Conservation (phyloP, 2,888 invertebrate species). For the Nemurella pictetii region DNA sequence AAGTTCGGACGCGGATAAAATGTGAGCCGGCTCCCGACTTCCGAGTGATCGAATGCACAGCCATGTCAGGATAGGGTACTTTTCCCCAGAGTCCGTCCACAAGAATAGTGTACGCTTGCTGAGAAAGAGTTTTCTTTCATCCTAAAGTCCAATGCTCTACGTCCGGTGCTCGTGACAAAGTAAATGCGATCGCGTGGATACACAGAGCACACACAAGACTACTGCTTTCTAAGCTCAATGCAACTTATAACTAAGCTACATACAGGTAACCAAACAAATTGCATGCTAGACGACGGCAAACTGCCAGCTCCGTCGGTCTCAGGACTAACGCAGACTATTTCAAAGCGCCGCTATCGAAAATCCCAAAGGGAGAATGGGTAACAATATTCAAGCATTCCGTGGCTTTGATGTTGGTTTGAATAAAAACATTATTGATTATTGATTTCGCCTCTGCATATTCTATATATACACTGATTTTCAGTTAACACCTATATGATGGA, state of each 20-base stretch:
- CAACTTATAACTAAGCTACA: not conserved
- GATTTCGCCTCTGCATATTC: not conserved
- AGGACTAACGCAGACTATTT: not conserved
- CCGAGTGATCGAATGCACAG: not conserved
- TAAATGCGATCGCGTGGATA: not conserved
- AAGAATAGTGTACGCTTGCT: not conserved
- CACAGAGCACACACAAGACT: not conserved
- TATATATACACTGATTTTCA: not conserved
- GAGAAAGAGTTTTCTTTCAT: not conserved
- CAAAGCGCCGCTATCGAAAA: not conserved
- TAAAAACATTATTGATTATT: not conserved
- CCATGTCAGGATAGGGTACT: not conserved
- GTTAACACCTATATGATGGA: too few relatives aligned
- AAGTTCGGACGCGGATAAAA: not conserved
- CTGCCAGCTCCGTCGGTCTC: not conserved
- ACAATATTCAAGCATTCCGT: not conserved
- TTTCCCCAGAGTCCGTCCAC: not conserved
- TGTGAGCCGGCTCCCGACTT: not conserved
- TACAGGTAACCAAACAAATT: not conserved
- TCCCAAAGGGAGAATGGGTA: not conserved
- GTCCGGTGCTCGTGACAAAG: not conserved
- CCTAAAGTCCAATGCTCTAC: too few relatives aligned
- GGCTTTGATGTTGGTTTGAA: not conserved
- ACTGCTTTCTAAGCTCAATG: not conserved
- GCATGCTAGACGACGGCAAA: not conserved